Conservation (phyloP, 2,888 invertebrate genomes). For the Philhelius pedissequus region DNA sequence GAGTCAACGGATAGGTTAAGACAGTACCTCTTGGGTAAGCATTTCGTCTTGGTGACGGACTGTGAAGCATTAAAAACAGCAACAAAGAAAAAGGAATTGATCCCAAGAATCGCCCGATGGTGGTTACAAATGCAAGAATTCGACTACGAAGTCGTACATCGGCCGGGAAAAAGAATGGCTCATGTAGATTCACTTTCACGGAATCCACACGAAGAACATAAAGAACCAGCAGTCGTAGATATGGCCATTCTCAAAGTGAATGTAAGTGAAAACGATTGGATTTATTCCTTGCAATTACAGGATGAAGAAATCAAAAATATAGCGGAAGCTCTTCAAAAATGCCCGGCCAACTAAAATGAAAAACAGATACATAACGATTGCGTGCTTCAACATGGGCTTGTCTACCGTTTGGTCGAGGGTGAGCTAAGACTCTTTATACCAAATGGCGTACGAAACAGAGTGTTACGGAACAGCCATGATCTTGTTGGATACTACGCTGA, state of each 20-base stretch:
- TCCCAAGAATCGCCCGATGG: slow-evolving; percentile 54
- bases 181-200: slow-evolving; percentile 20
- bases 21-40: slow-evolving; percentile 54
- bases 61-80: too few relatives aligned
- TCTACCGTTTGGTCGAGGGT: slow-evolving; percentile 3
- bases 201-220: not conserved
- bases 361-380: slow-evolving; percentile 3
- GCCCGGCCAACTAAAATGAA: not conserved
- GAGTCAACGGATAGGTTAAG: slow-evolving; percentile 50
- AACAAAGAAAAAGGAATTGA: slow-evolving; percentile 45
- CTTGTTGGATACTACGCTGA: slow-evolving; percentile 27
- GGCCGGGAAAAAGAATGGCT: slow-evolving; percentile 23
- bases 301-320: not conserved
- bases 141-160: slow-evolving; percentile 49
- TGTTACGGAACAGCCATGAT: slow-evolving; percentile 25
- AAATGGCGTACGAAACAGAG: slow-evolving; percentile 11
- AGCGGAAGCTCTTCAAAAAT: not conserved
- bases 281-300: not conserved
- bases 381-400: not conserved
- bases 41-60: slow-evolving; percentile 40
- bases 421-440: slow-evolving; percentile 4
- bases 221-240: not conserved
- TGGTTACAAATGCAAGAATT: slow-evolving; percentile 57
- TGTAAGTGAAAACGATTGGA: not conserved
- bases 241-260: too few relatives aligned